phyloP scores from a whole-genome alignment of 2,113 vertebrate species.

The Perca flavescens region DNA sequence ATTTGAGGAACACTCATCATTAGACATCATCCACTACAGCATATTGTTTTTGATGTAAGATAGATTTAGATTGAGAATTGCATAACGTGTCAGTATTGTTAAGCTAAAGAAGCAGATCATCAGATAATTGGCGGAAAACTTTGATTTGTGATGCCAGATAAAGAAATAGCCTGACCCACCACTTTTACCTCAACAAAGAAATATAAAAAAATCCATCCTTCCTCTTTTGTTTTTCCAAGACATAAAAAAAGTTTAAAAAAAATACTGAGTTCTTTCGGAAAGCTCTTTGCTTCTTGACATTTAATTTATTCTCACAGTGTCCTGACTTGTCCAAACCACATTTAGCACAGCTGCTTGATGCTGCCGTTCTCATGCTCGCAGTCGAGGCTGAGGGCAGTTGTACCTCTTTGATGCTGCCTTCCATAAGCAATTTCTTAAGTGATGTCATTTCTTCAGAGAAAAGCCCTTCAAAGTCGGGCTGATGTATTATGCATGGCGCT shows the following conservation, averaged over 20 bases:
- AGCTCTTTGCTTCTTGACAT: slow-evolving; percentile 24
- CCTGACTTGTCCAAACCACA: slow-evolving; percentile 18
- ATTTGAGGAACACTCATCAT: slow-evolving; percentile 14
- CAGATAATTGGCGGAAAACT: slow-evolving; percentile 10
- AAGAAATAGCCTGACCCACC: neutral
- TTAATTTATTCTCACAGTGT: slow-evolving; percentile 35
- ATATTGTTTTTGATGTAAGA: slow-evolving; percentile 2
- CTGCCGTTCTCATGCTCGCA: slow-evolving; percentile 19
- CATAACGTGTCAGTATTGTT: slow-evolving; percentile 4
- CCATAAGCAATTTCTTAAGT: slow-evolving; percentile 55
- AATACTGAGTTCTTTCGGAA: slow-evolving; percentile 11
- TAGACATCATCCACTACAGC: slow-evolving; percentile 14
- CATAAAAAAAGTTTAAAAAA: neutral
- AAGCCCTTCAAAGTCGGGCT: slow-evolving; percentile 66
- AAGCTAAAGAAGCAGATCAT: slow-evolving; percentile 13
- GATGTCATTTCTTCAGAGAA: slow-evolving; percentile 73
- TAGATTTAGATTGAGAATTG: slow-evolving; percentile 21
- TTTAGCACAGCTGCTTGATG: slow-evolving; percentile 38
- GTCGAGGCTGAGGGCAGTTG: neutral
- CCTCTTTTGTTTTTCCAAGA: neutral
- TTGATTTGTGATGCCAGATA: slow-evolving; percentile 32
- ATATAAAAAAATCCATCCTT: neutral
- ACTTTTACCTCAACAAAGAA: neutral
- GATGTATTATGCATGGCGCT: slow-evolving; percentile 72
- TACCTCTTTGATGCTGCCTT: slow-evolving; percentile 55